Evolutionary conservation across 1,140 invertebrate genomes (phyloP).

Genomic region (Drosophila leontia): DNA sequence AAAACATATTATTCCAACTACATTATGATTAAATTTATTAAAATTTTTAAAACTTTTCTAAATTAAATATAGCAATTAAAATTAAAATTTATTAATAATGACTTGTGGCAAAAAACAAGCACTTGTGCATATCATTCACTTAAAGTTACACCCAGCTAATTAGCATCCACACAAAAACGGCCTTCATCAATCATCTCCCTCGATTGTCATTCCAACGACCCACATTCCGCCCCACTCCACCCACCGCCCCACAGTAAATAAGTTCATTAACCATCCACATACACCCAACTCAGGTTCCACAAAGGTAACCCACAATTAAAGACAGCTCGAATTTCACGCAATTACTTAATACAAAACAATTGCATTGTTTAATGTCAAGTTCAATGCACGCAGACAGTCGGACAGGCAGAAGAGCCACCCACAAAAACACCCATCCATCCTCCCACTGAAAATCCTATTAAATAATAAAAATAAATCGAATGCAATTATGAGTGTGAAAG

Average conservation of each 20-base stretch:
- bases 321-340: slow-evolving; percentile 69
- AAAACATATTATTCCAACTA: too few relatives aligned
- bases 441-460: slow-evolving; percentile 64
- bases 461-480: slow-evolving; percentile 72
- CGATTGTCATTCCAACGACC: slow-evolving; percentile 37
- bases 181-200: slow-evolving; percentile 29
- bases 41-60: background rate
- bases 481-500: slow-evolving; percentile 39
- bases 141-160: slow-evolving; percentile 32
- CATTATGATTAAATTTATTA: too few relatives aligned
- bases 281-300: slow-evolving; percentile 41
- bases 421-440: slow-evolving; percentile 38
- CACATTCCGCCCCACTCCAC: slow-evolving; percentile 47
- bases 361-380: slow-evolving; percentile 75
- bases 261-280: slow-evolving; percentile 49
- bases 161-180: slow-evolving; percentile 25
- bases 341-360: slow-evolving; percentile 76
- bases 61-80: background rate
- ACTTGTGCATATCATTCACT: slow-evolving; percentile 16
- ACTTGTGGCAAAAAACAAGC: slow-evolving; percentile 4
- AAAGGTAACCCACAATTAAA: slow-evolving; percentile 77
- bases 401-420: slow-evolving; percentile 38
- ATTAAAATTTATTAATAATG: background rate
- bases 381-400: slow-evolving; percentile 68
- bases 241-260: slow-evolving; percentile 11